Conservation (phyloP, 2,888 invertebrate genomes). For the Pristionchus mayeri region DNA sequence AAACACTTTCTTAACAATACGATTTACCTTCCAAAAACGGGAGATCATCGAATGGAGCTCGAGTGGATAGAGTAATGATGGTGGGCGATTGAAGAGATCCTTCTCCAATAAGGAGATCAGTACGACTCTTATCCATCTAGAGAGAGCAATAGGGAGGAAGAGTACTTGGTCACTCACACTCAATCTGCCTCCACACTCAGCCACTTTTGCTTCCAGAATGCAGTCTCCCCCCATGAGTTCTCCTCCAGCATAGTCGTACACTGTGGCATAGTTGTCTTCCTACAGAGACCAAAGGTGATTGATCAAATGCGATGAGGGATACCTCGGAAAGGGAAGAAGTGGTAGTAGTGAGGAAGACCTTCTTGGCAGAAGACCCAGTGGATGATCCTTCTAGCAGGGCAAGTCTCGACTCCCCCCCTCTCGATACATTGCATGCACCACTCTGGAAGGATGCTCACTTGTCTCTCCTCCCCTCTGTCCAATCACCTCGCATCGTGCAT, state of each 20-base stretch:
- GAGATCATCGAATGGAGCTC: background rate
- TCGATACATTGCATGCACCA: background rate
- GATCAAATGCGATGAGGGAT: background rate
- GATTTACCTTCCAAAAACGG: background rate
- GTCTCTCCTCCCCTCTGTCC: background rate
- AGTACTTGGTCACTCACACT: background rate
- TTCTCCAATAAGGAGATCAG: background rate
- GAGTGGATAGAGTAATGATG: background rate
- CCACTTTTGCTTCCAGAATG: conserved; percentile 32
- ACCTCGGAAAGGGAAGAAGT: conserved; percentile 35
- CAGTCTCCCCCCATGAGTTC: background rate
- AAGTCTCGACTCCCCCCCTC: conserved; percentile 14
- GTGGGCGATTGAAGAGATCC: background rate
- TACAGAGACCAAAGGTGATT: background rate
- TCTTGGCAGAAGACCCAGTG: conserved; percentile 12
- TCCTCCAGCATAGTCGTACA: conserved; percentile 25
- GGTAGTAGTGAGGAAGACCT: conserved; percentile 5
- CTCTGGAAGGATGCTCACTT: background rate
- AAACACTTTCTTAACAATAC: background rate
- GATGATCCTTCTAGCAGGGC: conserved; percentile 46
- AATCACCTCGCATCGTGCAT: conserved; percentile 43
- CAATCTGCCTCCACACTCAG: conserved; percentile 6
- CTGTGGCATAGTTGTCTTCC: conserved; percentile 46
- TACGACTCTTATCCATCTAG: conserved; percentile 36
- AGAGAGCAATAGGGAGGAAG: background rate